Evolutionary conservation across 1,140 invertebrate genomes (phyloP).

Genomic region (Schlechtendalia chinensis): DNA sequence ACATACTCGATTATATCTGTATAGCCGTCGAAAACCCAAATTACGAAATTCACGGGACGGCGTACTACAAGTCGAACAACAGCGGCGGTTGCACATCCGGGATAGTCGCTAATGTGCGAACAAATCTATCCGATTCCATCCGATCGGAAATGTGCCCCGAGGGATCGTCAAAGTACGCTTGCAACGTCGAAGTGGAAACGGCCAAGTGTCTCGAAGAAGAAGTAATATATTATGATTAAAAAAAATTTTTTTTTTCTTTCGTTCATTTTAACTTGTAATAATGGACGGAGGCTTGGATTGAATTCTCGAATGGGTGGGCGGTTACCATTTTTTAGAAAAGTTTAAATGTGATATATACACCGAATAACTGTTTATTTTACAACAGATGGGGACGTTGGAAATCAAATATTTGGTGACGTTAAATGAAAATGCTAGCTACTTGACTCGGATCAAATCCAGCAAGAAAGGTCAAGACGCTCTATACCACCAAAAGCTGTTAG

Average conservation of each 20-base stretch:
- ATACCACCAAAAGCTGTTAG: slow-evolving; percentile 11
- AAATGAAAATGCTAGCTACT: background rate
- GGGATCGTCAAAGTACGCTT: background rate
- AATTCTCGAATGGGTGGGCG: too few relatives aligned
- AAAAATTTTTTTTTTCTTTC: too few relatives aligned
- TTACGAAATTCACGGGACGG: background rate
- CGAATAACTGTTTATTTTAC: background rate
- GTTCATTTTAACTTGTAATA: too few relatives aligned
- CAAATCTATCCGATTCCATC: background rate
- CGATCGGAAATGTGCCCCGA: background rate
- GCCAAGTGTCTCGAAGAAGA: too few relatives aligned
- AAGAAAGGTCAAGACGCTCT: background rate
- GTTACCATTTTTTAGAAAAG: too few relatives aligned
- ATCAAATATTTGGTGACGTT: slow-evolving; percentile 11
- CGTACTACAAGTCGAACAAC: background rate
- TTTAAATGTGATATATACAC: background rate
- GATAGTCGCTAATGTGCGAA: background rate
- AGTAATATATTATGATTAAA: too few relatives aligned
- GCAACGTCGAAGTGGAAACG: too few relatives aligned
- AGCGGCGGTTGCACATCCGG: background rate
- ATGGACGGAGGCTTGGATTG: too few relatives aligned
- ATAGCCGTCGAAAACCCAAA: background rate
- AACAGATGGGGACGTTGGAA: slow-evolving; percentile 2
- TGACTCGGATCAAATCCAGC: background rate
- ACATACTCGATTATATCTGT: background rate